A percentile compares a stretch with the other conserved stretches of the same genome.
phyloP scores from a whole-genome alignment of 2,888 invertebrate species.

The Cataglyphis altisquamis region DNA sequence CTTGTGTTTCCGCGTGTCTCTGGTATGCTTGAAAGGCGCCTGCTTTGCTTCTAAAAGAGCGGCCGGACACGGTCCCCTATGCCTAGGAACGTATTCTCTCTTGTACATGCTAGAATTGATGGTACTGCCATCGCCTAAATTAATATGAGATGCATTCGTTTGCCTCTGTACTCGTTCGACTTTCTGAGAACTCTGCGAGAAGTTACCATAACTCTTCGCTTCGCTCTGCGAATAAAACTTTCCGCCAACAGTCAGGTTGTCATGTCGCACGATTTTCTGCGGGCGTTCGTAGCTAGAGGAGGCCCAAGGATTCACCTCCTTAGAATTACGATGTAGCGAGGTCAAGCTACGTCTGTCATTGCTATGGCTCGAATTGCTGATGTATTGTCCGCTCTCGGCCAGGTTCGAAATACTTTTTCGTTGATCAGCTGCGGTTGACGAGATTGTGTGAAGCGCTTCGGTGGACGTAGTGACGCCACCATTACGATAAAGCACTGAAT shows the following conservation, averaged over 20 bases:
- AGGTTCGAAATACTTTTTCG: conserved; percentile 93
- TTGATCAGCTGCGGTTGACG: conserved; percentile 92
- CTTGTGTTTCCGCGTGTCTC: conserved; percentile 94
- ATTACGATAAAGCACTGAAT: conserved; percentile 93
- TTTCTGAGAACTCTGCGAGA: conserved; percentile 87
- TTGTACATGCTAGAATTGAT: conserved; percentile 90
- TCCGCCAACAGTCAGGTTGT: conserved; percentile 91
- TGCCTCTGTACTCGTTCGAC: conserved; percentile 89
- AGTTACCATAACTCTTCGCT: conserved; percentile 90
- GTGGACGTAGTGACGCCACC: conserved; percentile 89
- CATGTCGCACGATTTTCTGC: conserved; percentile 88
- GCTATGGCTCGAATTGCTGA: conserved; percentile 89
- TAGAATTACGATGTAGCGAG: conserved; percentile 91
- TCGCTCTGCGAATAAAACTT: conserved; percentile 92
- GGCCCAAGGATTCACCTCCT: conserved; percentile 88
- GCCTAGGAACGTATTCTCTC: conserved; percentile 91
- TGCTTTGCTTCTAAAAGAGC: conserved; percentile 91
- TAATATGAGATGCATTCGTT: conserved; percentile 92
- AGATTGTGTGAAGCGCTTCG: conserved; percentile 91
- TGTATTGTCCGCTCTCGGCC: conserved; percentile 91
- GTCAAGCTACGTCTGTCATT: conserved; percentile 93
- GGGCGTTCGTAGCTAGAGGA: conserved; percentile 88
- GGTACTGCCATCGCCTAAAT: conserved; percentile 90
- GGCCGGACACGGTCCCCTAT: conserved; percentile 93
- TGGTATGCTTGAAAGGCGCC: conserved; percentile 93